Evolutionary conservation across 1,140 invertebrate genomes (phyloP).

Genomic region (Oscheius sp.): DNA sequence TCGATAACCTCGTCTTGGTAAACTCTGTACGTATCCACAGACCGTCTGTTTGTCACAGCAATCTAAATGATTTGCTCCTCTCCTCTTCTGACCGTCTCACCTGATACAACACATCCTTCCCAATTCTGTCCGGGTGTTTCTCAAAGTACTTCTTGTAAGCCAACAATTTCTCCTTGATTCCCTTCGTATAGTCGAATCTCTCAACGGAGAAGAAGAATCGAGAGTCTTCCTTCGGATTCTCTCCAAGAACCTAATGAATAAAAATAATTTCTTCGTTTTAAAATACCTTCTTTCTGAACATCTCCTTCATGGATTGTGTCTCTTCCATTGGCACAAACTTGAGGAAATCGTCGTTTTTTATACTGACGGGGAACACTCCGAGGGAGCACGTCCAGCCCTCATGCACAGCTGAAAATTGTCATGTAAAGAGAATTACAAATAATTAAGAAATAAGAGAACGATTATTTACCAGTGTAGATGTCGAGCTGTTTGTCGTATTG

Average conservation of each 20-base stretch:
- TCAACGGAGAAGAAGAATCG: constrained; percentile 60
- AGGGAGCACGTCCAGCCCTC: constrained; percentile 59
- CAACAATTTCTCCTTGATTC: constrained; percentile 55
- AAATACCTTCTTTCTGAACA: constrained; percentile 52
- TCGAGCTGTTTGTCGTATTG: constrained; percentile 48
- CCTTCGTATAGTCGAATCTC: constrained; percentile 60
- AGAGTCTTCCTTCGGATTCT: constrained; percentile 48
- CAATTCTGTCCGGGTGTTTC: constrained; percentile 54
- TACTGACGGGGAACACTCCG: constrained; percentile 59
- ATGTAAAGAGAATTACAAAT: not conserved
- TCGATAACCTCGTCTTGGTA: constrained; percentile 59
- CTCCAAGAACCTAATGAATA: constrained; percentile 48
- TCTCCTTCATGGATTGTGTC: constrained; percentile 46
- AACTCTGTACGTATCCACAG: constrained; percentile 59
- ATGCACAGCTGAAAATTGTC: constrained; percentile 50
- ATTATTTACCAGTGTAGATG: constrained; percentile 41
- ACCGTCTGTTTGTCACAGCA: constrained; percentile 57
- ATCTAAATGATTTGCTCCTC: constrained; percentile 34
- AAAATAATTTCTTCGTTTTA: constrained; percentile 32
- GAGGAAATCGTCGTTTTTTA: constrained; percentile 60
- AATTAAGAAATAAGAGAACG: not conserved
- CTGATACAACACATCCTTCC: constrained; percentile 58
- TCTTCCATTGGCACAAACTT: constrained; percentile 48
- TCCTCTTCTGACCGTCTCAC: constrained; percentile 23
- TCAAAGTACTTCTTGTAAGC: constrained; percentile 57